A percentile compares a stretch with the other conserved stretches of the same genome.
Conservation (phyloP, 2,797 vertebrate genomes). For the Enteromius radiatus region DNA sequence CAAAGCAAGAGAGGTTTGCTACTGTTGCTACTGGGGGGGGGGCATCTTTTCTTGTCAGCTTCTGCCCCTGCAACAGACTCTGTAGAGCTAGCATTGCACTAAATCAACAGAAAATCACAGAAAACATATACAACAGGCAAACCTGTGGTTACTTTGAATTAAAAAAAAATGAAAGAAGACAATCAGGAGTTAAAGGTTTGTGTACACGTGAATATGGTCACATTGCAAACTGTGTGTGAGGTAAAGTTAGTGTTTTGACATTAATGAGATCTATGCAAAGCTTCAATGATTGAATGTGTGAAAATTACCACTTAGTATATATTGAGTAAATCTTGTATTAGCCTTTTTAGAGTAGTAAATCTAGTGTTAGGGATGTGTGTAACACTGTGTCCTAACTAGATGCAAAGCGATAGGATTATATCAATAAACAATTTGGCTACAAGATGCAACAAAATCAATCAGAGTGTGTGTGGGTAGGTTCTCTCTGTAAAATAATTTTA, state of each 20-base stretch:
- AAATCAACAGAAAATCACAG: conserved; percentile 11
- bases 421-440: neutral
- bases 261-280: neutral
- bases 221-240: neutral
- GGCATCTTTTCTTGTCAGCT: conserved; percentile 48
- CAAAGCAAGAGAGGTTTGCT: conserved; percentile 26
- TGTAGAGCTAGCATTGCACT: conserved; percentile 51
- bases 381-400: neutral
- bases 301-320: neutral
- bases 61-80: conserved; percentile 55
- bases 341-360: neutral
- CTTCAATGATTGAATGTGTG: neutral
- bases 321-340: neutral
- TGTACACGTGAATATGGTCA: neutral
- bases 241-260: neutral
- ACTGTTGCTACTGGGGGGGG: neutral
- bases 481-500: neutral
- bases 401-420: neutral
- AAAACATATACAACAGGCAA: conserved; percentile 8
- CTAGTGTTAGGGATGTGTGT: neutral
- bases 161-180: neutral
- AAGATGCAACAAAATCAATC: neutral
- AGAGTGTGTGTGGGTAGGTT: neutral
- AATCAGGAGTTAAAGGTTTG: neutral
- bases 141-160: neutral